Evolutionary conservation across 1,140 invertebrate genomes (phyloP).

Genomic region (Marisa cornuarietis): DNA sequence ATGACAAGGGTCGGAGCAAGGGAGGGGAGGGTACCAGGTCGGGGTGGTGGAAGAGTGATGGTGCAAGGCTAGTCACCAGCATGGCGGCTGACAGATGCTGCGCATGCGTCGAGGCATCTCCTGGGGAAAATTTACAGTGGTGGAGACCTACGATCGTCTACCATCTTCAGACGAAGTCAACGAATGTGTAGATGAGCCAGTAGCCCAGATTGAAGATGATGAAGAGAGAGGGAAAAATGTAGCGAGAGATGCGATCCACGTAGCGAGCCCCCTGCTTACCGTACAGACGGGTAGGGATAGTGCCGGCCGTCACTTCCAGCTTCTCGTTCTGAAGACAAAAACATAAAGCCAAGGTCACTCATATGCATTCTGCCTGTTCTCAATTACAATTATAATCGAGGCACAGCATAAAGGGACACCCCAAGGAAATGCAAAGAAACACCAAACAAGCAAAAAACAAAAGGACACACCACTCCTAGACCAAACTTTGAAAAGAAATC

Average conservation of each 20-base stretch:
- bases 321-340: not conserved
- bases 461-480: too few species aligned
- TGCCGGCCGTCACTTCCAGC: not conserved
- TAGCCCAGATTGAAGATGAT: constrained; percentile 77
- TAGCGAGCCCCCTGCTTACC: constrained; percentile 29
- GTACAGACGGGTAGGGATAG: constrained; percentile 12
- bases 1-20: too few species aligned
- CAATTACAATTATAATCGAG: not conserved
- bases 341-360: not conserved
- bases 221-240: constrained; percentile 87
- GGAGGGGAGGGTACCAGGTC: not conserved
- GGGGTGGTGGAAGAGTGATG: not conserved
- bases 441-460: too few species aligned
- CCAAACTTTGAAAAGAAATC: too few species aligned
- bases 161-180: not conserved
- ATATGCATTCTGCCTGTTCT: not conserved
- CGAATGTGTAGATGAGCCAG: constrained; percentile 30
- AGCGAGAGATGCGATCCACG: constrained; percentile 63
- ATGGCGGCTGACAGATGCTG: too few species aligned
- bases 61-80: not conserved
- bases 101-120: too few species aligned
- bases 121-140: not conserved
- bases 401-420: not conserved
- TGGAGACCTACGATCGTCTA: too few species aligned
- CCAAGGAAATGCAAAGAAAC: too few species aligned